Evolutionary conservation across 2,113 vertebrate genomes (phyloP).

Genomic region (Ellobius talpinus): DNA sequence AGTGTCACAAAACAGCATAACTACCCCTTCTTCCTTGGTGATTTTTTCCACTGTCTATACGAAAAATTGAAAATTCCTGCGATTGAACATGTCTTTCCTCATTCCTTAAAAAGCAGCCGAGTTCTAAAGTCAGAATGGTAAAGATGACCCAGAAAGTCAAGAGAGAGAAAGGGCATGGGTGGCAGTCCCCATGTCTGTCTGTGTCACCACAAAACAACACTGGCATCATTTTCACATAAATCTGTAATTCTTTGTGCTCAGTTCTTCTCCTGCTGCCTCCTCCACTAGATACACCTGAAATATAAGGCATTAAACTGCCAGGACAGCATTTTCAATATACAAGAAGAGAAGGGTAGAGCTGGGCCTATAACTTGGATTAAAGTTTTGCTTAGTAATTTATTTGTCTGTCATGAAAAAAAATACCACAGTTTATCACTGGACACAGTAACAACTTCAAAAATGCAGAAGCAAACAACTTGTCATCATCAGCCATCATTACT

Average conservation of each 20-base stretch:
- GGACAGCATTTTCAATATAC: rapidly evolving
- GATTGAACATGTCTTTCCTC: background rate
- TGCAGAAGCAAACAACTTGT: background rate
- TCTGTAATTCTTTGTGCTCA: background rate
- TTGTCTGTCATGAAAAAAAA: background rate
- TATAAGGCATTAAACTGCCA: background rate
- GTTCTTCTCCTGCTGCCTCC: background rate
- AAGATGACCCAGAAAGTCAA: background rate
- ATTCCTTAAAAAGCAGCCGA: background rate
- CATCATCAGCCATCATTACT: background rate
- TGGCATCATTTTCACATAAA: background rate
- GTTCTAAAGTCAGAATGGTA: background rate
- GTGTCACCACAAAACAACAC: background rate
- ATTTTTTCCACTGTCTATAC: background rate
- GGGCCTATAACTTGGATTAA: background rate
- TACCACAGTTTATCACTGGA: background rate
- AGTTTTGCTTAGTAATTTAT: background rate
- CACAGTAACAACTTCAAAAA: background rate
- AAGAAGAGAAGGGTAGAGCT: background rate
- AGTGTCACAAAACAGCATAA: background rate
- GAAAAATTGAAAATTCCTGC: background rate
- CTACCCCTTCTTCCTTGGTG: background rate
- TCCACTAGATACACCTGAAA: background rate
- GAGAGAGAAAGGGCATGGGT: background rate
- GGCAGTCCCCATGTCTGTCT: background rate